Base-by-base conservation (phyloP, 1,140 invertebrate species). In the Drosophila gunungcola region DNA sequence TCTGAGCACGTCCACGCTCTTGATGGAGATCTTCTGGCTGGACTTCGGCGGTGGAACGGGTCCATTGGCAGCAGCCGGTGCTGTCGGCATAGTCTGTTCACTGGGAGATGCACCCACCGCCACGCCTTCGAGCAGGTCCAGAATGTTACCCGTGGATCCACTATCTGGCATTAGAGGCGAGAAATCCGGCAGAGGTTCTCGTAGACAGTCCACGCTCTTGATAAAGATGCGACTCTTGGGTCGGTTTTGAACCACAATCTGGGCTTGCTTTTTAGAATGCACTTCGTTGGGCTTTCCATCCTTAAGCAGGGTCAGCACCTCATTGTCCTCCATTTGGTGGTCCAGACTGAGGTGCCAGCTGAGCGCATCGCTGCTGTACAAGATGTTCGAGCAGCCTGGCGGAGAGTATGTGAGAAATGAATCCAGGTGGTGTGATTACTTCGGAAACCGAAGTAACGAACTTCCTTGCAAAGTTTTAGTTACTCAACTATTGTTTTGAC, bases 341-440 rank as follows among this genome's bases (percentile, higher is more conserved):
- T 94, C 93, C 68, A 92, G 75, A 27, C 92, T 82, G 1, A 94
- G 88, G 81, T 94, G 93, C 21, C 93, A 70, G 42, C 92, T 75
- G 12, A 94, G 78, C 10, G 93, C 92, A 49, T 93, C 84, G 41
- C 83, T 67, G 57, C 88, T 92, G 61, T 91, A 93, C 68, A 94
- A 94, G 41, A 93, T 79, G 74, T 94, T 94, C 1, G 80, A 53
- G 76, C 93, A 94, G 38, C 93, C 93, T 74, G 16, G 3, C 65
- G 57, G 7, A 58, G 39, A 12, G 13, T 21, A 13, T 1, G 16
- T 13, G n/a, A 51, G 16, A 21, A 4, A 36, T 42, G 12, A 21
- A 61, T 21, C 3, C 42, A 10, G 42, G 41, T 13, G 9, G 41
- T 3, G 1, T 16, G 41, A 16, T 13, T 16, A 42, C 16, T 25